Base-by-base conservation (phyloP, 2,113 vertebrate genomes). In the Stictonetta naevosa region DNA sequence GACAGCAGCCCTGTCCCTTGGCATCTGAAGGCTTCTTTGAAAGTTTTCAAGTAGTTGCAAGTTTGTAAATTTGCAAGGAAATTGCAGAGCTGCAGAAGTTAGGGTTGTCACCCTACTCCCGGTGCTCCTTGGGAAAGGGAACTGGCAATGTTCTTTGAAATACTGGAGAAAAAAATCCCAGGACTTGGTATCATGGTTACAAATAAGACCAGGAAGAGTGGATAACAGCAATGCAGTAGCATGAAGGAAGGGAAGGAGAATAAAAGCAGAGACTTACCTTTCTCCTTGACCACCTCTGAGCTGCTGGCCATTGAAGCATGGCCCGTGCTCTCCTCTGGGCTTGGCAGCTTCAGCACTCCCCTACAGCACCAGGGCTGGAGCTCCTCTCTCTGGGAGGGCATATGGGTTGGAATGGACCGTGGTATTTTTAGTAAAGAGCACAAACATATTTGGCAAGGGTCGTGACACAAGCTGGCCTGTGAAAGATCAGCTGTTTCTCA, bases 371-470 rank as follows among this genome's bases (percentile, higher is more conserved):
- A 18, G 72, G 48, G 13, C 36, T 53, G 22, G 23, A 17, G 9
- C 48, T 90, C 4, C 59, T 85, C n/a, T 26, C 22, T 69, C 78
- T 1, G 11, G 10, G 3, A 50, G 21, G 31, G 72, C 84, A 69
- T 0, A 0, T 25, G 72, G 56, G 29, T 15, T 3, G 2, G 22
- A 73, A 69, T 8, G 16, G 16, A 28, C 19, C 0, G 0, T 21
- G 72, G 15, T 94, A 93, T 93, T 95, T 96, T 95, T 95, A 97
- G 82, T 28, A 66, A 94, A 80, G 63, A 90, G 25, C 31, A 73
- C 55, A 71, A 42, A 76, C 62, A 3, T 63, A 1, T 86, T 64
- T 91, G 93, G 87, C 93, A 97, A 96, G 40, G 87, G 90, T 95
- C 87, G 63, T 25, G 92, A 90, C 83, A 78, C 0, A n/a, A 69